These are phyloP conservation scores for Dasypus novemcinctus DNA, from an alignment of 2,113 vertebrate species.

Conservation along the genomic window DNA sequence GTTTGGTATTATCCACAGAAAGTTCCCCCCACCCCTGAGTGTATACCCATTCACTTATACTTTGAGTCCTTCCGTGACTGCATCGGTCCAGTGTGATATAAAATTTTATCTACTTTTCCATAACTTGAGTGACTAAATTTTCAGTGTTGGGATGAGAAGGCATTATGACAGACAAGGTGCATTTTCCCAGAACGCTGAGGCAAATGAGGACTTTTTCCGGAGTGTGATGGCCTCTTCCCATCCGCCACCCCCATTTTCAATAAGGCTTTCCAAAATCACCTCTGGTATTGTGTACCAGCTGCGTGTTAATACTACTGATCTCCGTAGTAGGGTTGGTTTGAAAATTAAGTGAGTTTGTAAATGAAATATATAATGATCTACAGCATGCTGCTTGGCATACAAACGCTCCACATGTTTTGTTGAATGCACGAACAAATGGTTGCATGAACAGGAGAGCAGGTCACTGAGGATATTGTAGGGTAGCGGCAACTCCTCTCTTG, in stretches of 20 bases:
- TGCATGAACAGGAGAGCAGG: not conserved
- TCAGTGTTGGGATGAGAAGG: not conserved
- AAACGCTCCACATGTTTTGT: not conserved
- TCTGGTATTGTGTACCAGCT: not conserved
- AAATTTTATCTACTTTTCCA: not conserved
- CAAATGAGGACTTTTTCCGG: not conserved
- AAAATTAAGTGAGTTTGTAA: not conserved
- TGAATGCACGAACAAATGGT: not conserved
- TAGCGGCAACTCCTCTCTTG: not conserved
- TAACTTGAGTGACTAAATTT: not conserved
- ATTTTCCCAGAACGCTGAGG: not conserved
- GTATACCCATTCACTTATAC: not conserved
- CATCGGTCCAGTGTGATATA: not conserved
- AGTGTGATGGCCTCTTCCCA: not conserved
- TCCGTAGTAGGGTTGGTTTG: not conserved
- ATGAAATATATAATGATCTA: not conserved
- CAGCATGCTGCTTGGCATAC: not conserved
- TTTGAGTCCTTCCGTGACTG: not conserved
- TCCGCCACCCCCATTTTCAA: not conserved
- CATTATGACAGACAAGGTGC: not conserved
- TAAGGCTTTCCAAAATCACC: not conserved
- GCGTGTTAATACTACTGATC: not conserved
- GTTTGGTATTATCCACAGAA: constrained; percentile 23
- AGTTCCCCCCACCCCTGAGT: not conserved
- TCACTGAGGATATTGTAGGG: not conserved